Evolutionary conservation across 2,797 vertebrate species (phyloP).

Genomic region (Poeciliopsis turneri): DNA sequence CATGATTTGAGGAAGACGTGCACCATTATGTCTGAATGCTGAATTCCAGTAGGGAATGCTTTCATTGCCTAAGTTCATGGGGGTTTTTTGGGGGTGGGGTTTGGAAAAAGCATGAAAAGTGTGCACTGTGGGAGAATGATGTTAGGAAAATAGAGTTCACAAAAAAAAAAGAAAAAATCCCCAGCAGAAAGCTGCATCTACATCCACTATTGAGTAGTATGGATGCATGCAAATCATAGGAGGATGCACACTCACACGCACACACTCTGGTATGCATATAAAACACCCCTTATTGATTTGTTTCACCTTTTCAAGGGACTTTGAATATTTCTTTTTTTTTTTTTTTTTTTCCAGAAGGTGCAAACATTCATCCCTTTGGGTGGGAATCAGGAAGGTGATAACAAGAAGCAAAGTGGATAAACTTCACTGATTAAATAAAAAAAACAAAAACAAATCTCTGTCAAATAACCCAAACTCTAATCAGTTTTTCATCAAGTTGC

Average conservation of each 20-base stretch:
- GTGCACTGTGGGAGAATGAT: not conserved
- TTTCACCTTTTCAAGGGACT: slow-evolving; percentile 72
- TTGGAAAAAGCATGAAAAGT: not conserved
- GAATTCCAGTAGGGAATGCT: not conserved
- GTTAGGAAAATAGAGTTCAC: slow-evolving; percentile 9
- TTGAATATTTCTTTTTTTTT: slow-evolving; percentile 26
- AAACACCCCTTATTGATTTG: slow-evolving; percentile 74
- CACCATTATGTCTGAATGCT: slow-evolving; percentile 35
- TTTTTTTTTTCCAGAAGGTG: slow-evolving; percentile 41
- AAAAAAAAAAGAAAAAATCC: not conserved
- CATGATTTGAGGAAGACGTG: slow-evolving; percentile 32
- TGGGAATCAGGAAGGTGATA: slow-evolving; percentile 2
- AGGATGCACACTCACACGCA: slow-evolving; percentile 44
- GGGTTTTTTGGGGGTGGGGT: too few species aligned
- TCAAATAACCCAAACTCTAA: not conserved
- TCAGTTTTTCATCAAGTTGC: not conserved
- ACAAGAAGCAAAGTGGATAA: not conserved
- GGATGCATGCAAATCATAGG: slow-evolving; percentile 68
- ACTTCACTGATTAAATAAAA: not conserved
- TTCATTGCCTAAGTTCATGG: slow-evolving; percentile 7
- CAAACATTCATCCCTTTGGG: slow-evolving; percentile 37
- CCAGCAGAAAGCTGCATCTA: slow-evolving; percentile 20
- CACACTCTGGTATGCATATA: slow-evolving; percentile 62
- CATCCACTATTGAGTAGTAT: slow-evolving; percentile 55
- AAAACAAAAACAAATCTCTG: not conserved